These are phyloP conservation scores for Petrocephalus microphthalmus DNA, from an alignment of 2,113 vertebrate species.

Conservation along the genomic window DNA sequence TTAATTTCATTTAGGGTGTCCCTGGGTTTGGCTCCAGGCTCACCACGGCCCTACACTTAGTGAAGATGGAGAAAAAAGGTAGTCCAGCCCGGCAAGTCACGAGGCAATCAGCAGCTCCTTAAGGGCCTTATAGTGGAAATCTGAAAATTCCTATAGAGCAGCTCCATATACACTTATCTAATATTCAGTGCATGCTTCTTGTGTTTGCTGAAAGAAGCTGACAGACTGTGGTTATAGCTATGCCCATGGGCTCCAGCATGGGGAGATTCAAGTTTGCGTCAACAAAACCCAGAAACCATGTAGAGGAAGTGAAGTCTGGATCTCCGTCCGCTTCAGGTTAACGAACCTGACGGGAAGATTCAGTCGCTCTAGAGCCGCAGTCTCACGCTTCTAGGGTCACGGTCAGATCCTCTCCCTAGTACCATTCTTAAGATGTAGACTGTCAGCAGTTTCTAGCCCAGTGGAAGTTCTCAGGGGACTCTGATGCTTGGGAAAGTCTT, in stretches of 20 bases:
- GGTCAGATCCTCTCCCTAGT: neutral
- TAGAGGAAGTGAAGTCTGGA: neutral
- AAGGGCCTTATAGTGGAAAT: neutral
- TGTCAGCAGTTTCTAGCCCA: neutral
- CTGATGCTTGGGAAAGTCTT: neutral
- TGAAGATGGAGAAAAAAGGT: neutral
- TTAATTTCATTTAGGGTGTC: neutral
- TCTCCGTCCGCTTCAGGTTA: constrained; percentile 14
- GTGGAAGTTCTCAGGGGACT: neutral
- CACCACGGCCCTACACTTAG: neutral
- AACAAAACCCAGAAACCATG: neutral
- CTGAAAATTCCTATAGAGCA: neutral
- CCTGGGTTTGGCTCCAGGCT: neutral
- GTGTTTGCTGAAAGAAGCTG: constrained; percentile 1
- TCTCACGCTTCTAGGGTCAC: neutral
- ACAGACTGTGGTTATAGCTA: neutral
- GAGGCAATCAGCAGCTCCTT: neutral
- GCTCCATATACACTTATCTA: neutral
- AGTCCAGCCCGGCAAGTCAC: neutral
- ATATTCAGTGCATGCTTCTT: neutral
- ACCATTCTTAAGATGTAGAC: neutral
- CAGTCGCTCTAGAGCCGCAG: neutral
- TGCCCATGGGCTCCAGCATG: neutral
- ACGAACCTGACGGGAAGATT: neutral
- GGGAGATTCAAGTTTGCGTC: neutral